Evolutionary conservation across 2,888 invertebrate genomes (phyloP).

Genomic region (Drosophila cyrtoloma): DNA sequence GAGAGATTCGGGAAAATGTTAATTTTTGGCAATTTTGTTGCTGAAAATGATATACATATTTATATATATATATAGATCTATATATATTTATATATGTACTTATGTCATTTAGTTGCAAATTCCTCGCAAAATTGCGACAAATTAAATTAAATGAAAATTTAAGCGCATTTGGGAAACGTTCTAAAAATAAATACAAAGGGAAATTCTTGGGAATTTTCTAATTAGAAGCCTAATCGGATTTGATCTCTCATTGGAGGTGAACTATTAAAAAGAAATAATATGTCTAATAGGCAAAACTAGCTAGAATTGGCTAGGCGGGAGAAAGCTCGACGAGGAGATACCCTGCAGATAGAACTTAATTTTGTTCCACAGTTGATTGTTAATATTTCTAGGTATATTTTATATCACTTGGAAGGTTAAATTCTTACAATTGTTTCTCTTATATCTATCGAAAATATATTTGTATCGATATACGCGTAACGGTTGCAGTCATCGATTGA

Average conservation of each 20-base stretch:
- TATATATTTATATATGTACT: conserved; percentile 23
- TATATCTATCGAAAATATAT: too few relatives aligned
- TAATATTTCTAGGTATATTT: neutral
- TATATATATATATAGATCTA: conserved; percentile 7
- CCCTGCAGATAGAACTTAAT: neutral
- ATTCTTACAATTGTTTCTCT: too few relatives aligned
- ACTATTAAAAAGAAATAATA: conserved; percentile 3
- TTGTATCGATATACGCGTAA: too few relatives aligned
- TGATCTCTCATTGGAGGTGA: neutral
- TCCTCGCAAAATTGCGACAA: conserved; percentile 65
- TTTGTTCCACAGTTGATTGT: neutral
- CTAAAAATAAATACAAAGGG: conserved; percentile 13
- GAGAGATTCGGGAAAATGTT: conserved; percentile 64
- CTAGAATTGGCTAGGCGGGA: neutral
- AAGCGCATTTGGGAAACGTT: conserved; percentile 39
- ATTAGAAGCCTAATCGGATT: neutral
- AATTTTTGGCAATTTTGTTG: conserved; percentile 54
- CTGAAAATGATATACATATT: conserved; percentile 31
- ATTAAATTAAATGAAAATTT: conserved; percentile 63
- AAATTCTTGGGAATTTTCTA: conserved; percentile 25
- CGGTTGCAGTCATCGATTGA: too few relatives aligned
- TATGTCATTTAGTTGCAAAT: conserved; percentile 69
- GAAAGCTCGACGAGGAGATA: neutral
- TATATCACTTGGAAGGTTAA: neutral
- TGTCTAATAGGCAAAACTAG: neutral